Evolutionary conservation across 2,797 vertebrate genomes (phyloP).

Genomic region (Myripristis murdjan): DNA sequence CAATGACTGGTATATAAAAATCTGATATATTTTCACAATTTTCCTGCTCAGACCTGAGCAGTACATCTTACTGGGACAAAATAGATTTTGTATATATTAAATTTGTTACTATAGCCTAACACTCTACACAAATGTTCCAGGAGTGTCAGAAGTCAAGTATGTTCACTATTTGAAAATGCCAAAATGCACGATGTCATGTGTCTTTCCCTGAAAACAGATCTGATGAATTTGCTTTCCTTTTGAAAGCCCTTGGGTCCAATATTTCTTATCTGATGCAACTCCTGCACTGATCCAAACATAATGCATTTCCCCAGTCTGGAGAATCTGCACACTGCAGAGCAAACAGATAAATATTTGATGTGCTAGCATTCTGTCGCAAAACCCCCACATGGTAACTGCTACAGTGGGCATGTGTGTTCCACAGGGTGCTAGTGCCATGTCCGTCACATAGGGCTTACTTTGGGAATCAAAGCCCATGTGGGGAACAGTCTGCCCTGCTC

Average conservation of each 20-base stretch:
- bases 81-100: not conserved
- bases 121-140: slow-evolving; percentile 7
- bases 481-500: slow-evolving; percentile 56
- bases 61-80: slow-evolving; percentile 25
- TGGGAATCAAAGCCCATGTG: slow-evolving; percentile 72
- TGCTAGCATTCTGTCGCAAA: slow-evolving; percentile 61
- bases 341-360: slow-evolving; percentile 84
- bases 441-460: slow-evolving; percentile 29
- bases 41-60: too few relatives aligned
- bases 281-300: slow-evolving; percentile 61
- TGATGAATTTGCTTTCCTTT: slow-evolving; percentile 20
- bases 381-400: slow-evolving; percentile 42
- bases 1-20: slow-evolving; percentile 27
- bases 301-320: slow-evolving; percentile 65
- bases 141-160: slow-evolving; percentile 11
- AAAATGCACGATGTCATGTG: slow-evolving; percentile 8
- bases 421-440: slow-evolving; percentile 50
- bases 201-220: slow-evolving; percentile 34
- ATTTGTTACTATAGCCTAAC: not conserved
- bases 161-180: not conserved
- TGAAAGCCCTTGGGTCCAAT: slow-evolving; percentile 27
- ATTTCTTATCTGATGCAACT: slow-evolving; percentile 57
- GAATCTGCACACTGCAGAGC: slow-evolving; percentile 59
- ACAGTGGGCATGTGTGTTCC: slow-evolving; percentile 49
- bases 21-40: not conserved